These are phyloP conservation scores for Synodontis membranacea DNA, from an alignment of 2,113 vertebrate genomes.

Conservation along the genomic window DNA sequence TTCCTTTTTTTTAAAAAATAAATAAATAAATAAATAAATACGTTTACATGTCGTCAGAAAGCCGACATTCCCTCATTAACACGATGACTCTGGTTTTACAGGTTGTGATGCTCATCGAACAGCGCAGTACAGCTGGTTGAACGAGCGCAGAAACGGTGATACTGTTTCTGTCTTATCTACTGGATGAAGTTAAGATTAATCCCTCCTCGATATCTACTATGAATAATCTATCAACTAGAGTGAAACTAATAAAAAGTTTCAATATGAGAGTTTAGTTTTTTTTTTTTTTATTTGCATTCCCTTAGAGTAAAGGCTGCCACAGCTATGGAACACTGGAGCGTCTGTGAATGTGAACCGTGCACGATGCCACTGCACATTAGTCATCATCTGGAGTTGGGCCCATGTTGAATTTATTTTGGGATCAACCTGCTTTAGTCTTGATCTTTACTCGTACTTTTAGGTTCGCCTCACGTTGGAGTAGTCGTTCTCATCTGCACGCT, in stretches of 20 bases:
- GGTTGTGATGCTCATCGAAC: background rate
- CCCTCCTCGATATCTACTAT: background rate
- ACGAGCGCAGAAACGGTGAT: background rate
- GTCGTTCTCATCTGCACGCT: background rate
- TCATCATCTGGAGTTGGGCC: background rate
- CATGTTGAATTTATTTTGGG: background rate
- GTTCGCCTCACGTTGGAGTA: background rate
- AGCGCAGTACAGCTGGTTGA: background rate
- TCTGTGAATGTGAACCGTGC: background rate
- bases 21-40: background rate
- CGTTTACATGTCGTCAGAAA: background rate
- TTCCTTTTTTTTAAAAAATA: background rate
- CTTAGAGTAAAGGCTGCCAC: background rate
- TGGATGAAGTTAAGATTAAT: background rate
- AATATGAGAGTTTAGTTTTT: background rate
- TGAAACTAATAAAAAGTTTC: background rate
- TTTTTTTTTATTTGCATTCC: background rate
- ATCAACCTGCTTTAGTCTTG: slow-evolving; percentile 2
- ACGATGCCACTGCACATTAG: slow-evolving; percentile 13
- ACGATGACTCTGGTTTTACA: background rate
- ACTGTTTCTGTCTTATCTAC: background rate
- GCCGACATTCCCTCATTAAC: background rate
- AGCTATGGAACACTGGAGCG: background rate
- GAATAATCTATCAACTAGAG: background rate
- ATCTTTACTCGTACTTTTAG: background rate